Evolutionary conservation across 2,113 vertebrate species (phyloP).

Genomic region (Sturnira hondurensis): DNA sequence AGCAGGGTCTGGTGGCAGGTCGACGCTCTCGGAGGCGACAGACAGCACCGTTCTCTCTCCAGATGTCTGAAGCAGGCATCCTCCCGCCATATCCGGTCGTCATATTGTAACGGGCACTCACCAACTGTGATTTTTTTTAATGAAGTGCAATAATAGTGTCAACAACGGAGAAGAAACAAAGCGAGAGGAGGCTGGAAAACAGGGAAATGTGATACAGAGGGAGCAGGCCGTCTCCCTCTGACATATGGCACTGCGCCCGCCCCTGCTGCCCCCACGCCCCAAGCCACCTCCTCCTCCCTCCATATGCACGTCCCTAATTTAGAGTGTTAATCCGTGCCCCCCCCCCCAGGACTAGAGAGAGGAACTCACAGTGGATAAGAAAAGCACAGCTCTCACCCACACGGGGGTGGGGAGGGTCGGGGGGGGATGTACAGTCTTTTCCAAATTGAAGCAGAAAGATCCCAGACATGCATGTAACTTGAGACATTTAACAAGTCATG

Average conservation of each 20-base stretch:
- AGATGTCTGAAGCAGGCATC: not conserved
- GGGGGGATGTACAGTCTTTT: not conserved
- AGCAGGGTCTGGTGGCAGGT: not conserved
- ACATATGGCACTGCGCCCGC: not conserved
- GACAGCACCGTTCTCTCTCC: not conserved
- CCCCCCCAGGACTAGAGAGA: not conserved
- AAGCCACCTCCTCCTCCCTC: not conserved
- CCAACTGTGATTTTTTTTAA: not conserved
- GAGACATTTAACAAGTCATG: not conserved
- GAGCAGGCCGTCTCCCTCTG: conserved; percentile 2
- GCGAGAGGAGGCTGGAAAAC: not conserved
- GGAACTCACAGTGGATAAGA: not conserved
- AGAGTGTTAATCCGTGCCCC: not conserved
- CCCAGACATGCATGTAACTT: not conserved
- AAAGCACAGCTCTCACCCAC: not conserved
- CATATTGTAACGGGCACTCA: not conserved
- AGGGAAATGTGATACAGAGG: not conserved
- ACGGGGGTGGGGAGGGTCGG: no score
- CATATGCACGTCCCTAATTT: not conserved
- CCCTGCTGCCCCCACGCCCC: not conserved
- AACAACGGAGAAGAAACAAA: not conserved
- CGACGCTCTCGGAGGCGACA: no score
- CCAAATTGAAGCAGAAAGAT: not conserved
- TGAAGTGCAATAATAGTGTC: not conserved
- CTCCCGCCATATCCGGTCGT: not conserved